phyloP scores from a whole-genome alignment of 2,888 invertebrate genomes.

The Alloplasta piceator region DNA sequence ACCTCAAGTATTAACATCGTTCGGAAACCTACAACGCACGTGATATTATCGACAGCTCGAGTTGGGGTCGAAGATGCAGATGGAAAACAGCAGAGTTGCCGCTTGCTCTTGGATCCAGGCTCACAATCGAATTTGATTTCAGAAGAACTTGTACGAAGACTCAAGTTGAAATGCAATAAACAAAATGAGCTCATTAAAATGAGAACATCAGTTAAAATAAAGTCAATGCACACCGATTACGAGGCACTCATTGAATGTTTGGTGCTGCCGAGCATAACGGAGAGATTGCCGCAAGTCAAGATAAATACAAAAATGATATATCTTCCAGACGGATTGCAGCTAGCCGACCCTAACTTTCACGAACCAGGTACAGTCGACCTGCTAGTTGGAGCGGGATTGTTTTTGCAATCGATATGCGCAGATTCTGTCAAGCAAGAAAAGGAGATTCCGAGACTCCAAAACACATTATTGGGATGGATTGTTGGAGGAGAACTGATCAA shows the following conservation, averaged over 20 bases:
- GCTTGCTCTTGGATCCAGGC: slow-evolving; percentile 61
- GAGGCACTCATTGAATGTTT: slow-evolving; percentile 54
- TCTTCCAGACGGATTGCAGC: slow-evolving; percentile 47
- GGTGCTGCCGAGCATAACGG: slow-evolving; percentile 59
- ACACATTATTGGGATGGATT: slow-evolving; percentile 57
- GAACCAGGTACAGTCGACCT: slow-evolving; percentile 55
- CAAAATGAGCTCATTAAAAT: slow-evolving; percentile 38
- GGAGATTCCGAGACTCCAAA: slow-evolving; percentile 40
- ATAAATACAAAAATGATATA: slow-evolving; percentile 36
- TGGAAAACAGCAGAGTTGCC: slow-evolving; percentile 44
- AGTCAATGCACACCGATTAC: slow-evolving; percentile 53
- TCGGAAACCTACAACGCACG: slow-evolving; percentile 17
- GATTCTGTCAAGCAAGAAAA: slow-evolving; percentile 38
- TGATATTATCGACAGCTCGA: slow-evolving; percentile 64
- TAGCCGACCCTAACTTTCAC: slow-evolving; percentile 59
- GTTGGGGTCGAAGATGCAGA: slow-evolving; percentile 50
- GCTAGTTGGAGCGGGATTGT: slow-evolving; percentile 54
- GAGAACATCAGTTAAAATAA: slow-evolving; percentile 39
- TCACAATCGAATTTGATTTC: slow-evolving; percentile 65
- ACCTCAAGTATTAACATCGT: slow-evolving; percentile 12
- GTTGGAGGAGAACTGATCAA: slow-evolving; percentile 44
- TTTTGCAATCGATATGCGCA: slow-evolving; percentile 56
- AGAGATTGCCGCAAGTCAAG: slow-evolving; percentile 45
- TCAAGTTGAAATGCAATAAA: slow-evolving; percentile 51
- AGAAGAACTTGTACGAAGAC: slow-evolving; percentile 43